phyloP scores from a whole-genome alignment of 2,888 invertebrate genomes.

The Aphodius granarius region DNA sequence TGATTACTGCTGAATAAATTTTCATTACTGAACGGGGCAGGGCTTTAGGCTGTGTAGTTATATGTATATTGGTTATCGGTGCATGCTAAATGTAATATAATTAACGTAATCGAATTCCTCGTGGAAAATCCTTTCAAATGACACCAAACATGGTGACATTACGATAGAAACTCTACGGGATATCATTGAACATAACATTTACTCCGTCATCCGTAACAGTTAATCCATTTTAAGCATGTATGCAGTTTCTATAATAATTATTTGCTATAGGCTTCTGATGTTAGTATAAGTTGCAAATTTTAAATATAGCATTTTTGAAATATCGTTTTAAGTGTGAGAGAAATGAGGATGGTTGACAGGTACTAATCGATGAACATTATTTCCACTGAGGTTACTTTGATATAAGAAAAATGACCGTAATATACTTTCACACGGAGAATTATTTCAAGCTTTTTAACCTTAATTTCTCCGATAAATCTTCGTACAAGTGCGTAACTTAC shows the following conservation, averaged over 20 bases:
- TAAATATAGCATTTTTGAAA: neutral
- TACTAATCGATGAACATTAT: neutral
- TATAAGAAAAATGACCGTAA: neutral
- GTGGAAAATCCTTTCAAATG: neutral
- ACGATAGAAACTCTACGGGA: neutral
- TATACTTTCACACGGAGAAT: neutral
- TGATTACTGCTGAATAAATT: neutral
- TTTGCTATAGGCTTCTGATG: neutral
- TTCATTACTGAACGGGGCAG: neutral
- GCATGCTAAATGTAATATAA: neutral
- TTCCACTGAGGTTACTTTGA: neutral
- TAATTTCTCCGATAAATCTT: neutral
- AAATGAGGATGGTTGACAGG: neutral
- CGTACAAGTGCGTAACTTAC: neutral
- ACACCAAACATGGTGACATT: neutral
- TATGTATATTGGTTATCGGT: neutral
- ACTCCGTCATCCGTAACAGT: neutral
- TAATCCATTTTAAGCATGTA: no score
- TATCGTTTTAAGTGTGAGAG: neutral
- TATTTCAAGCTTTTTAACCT: no score
- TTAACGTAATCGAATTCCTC: neutral
- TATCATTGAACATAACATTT: neutral
- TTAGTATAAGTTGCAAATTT: neutral
- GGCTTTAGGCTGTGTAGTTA: neutral
- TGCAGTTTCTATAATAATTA: neutral